Evolutionary conservation across 2,797 vertebrate genomes (phyloP), one percentile per base, ranked within the genome.

Genomic region (Benthosema pterotum): DNA sequence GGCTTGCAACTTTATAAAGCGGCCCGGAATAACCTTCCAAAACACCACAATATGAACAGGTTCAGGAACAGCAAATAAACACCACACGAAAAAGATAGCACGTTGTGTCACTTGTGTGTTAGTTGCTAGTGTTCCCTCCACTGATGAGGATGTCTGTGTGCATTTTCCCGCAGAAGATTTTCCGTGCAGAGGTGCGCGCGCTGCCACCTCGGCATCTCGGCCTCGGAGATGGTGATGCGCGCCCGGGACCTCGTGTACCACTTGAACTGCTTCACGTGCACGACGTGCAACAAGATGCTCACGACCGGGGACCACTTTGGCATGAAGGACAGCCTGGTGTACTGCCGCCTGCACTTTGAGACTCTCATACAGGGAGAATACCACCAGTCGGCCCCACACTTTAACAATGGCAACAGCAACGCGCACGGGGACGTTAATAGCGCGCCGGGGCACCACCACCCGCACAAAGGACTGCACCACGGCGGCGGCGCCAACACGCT

Each of bases 211-310:
- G 97, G 97, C 59, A 99, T 99, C 92, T 99, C 97, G 14, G 96
- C 97, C 63, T 98, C 97, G 63, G 97, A 99, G 90, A 99, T 99
- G 97, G 97, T 99, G 88, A 99, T 99, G 97, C 94, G 97, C 3
- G 97, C 97, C 65, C 93, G 97, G 87, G 97, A 99, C 87, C 90
- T 96, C 89, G 97, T 99, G 72, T 99, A 98, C 89, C 97, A 99
- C 90, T 93, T 99, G 87, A 98, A 96, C 77, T 99, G 97, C 86
- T 99, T 99, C 92, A 99, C 96, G 58, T 99, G 97, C 90, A 96
- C 94, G 79, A 97, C 95, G 49, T 99, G 97, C 92, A 97, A 95
- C 94, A 98, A 98, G 92, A 98, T 97, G 95, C 92, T 98, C 76
- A 97, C 95, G 86, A 99, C 97, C 57, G 97, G 97, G 61, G 97